phyloP scores from a whole-genome alignment of 2,113 vertebrate genomes.

The Spea multiplicata region DNA sequence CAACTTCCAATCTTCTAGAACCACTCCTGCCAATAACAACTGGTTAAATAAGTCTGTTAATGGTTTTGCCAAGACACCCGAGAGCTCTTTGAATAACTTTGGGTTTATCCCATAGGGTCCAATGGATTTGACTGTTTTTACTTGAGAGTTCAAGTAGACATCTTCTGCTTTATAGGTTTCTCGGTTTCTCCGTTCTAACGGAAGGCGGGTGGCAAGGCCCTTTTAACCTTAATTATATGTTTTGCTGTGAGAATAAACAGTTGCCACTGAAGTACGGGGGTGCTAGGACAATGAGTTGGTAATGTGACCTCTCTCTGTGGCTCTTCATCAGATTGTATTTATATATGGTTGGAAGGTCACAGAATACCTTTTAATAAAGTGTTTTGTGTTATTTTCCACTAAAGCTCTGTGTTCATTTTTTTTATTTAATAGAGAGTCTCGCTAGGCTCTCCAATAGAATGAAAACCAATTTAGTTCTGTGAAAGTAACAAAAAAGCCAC shows the following conservation, averaged over 20 bases:
- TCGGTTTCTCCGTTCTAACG: too few species aligned
- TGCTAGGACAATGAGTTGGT: not conserved
- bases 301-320: not conserved
- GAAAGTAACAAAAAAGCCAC: constrained; percentile 25
- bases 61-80: too few species aligned
- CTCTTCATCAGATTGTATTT: constrained; percentile 22
- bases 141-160: too few species aligned
- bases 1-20: too few species aligned
- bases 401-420: constrained; percentile 1
- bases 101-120: too few species aligned
- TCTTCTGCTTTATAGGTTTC: too few species aligned
- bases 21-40: too few species aligned
- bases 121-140: too few species aligned
- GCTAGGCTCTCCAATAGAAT: constrained; percentile 17
- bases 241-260: not conserved
- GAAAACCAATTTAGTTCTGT: constrained; percentile 43
- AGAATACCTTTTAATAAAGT: constrained; percentile 40
- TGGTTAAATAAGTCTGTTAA: too few species aligned
- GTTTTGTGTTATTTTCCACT: constrained; percentile 17
- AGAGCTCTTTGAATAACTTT: too few species aligned
- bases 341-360: constrained; percentile 14
- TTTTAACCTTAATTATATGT: not conserved
- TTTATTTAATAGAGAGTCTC: constrained; percentile 32
- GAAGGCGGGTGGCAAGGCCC: not conserved
- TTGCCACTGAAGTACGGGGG: not conserved